Percentiles rank a stretch among this genome's conserved stretches.
These are phyloP conservation scores for Campylomormyrus tamandua DNA, from an alignment of 2,113 vertebrate genomes.

Conservation along the genomic window DNA sequence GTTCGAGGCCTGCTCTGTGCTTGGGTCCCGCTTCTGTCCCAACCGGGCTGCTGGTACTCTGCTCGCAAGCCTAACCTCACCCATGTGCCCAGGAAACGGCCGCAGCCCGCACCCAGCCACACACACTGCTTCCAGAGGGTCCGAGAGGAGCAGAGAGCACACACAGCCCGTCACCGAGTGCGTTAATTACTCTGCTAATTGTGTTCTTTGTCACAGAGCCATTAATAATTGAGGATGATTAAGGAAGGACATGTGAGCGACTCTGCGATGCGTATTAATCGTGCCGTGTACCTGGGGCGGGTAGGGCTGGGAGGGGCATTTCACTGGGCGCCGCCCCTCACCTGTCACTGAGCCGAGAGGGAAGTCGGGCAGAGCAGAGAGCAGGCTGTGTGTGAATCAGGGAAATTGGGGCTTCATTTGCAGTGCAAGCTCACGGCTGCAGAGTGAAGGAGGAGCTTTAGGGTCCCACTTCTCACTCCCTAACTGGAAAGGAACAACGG, in stretches of 20 bases:
- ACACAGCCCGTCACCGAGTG: not conserved
- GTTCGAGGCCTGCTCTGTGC: not conserved
- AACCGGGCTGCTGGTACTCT: not conserved
- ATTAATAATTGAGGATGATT: conserved; percentile 14
- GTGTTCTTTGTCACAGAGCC: conserved; percentile 1
- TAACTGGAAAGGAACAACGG: not conserved
- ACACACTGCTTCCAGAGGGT: not conserved
- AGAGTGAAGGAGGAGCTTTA: not conserved
- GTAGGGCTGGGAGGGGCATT: not conserved
- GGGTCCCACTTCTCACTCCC: not conserved
- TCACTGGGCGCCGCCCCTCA: not conserved
- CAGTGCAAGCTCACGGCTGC: not conserved
- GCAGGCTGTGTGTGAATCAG: not conserved
- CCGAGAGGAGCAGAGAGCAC: not conserved
- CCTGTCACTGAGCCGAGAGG: not conserved
- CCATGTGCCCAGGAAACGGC: not conserved
- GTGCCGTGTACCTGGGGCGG: not conserved
- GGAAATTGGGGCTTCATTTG: not conserved
- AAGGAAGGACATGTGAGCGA: not conserved
- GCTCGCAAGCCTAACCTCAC: not conserved
- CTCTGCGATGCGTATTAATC: not conserved
- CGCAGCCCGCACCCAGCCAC: not conserved
- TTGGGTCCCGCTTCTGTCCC: not conserved
- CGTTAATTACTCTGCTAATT: conserved; percentile 6
- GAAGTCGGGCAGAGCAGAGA: not conserved